Evolutionary conservation across 1,140 invertebrate genomes (phyloP), one percentile per base, ranked within the genome.

Genomic region (Calliopsis andreniformis): DNA sequence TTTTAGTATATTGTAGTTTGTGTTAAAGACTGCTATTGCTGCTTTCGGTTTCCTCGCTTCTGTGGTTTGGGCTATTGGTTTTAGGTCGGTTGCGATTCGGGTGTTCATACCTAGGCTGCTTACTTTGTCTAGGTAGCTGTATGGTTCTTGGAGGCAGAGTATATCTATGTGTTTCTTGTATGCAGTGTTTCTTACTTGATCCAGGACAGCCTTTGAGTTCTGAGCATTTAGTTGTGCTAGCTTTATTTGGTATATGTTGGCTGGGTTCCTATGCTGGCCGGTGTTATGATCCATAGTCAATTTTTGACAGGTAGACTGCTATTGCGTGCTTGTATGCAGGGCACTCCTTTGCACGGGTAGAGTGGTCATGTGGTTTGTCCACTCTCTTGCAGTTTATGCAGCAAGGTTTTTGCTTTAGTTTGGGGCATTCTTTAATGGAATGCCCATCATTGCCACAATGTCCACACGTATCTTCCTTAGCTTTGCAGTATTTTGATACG

Each of bases 371-470:
- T 7, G 39, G 35, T 16, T 62, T 62, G 14, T 23, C 42, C 0
- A 42, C 59, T 25, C 59, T 62, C 12, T 25, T 47, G 59, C 59
- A 62, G 42, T 62, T 62, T 28, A 45, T 6, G 23, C 59, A 62
- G 6, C 7, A 5, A 3, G 59, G 59, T 2, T 28, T 14, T 4
- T 45, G 3, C 6, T 62, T 53, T 10, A 12, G 28, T 1, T 1
- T 28, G 0, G 23, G 0, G 32, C 56, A 59, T 16, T 14, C 2
- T 20, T 35, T 39, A 3, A 12, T 18, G 12, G 16, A 20, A 18
- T 59, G 56, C 5, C 56, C 56, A 10, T 59, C 30, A 8, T 39
- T 6, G 0, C 28, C 56, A 18, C 56, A 59, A 16, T 59, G 56
- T 4, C 56, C 56, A 16, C 56, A 59, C 4, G 56, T 59, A 14